These are phyloP conservation scores for Ethmia dodecea DNA, from an alignment of 2,888 invertebrate species.

Conservation along the genomic window DNA sequence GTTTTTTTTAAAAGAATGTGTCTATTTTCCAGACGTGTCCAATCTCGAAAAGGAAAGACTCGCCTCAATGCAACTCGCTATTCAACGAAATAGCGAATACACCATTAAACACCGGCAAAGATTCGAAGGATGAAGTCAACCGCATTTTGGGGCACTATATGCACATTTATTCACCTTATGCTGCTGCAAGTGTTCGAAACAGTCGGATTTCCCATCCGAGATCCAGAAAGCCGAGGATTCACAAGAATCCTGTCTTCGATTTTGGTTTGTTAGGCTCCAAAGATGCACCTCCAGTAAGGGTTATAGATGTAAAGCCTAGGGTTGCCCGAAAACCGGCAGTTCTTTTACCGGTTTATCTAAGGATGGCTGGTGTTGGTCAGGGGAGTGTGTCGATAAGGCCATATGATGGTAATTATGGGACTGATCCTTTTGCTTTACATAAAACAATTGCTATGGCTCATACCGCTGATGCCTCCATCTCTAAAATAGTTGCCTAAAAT, in stretches of 20 bases:
- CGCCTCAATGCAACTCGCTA: constrained; percentile 38
- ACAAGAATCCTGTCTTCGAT: constrained; percentile 29
- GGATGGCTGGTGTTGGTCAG: constrained; percentile 10
- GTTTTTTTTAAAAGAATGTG: too few species aligned
- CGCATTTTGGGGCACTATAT: constrained; percentile 34
- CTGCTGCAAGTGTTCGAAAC: constrained; percentile 5
- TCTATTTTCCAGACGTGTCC: constrained; percentile 54
- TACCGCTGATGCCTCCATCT: too few species aligned
- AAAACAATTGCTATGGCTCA: constrained; percentile 8
- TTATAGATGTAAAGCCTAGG: constrained; percentile 36
- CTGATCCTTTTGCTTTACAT: constrained; percentile 21
- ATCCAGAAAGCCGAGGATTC: constrained; percentile 11
- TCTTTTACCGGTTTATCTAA: constrained; percentile 47
- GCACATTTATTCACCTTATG: constrained; percentile 28
- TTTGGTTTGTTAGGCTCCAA: constrained; percentile 39
- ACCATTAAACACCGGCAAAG: constrained; percentile 24
- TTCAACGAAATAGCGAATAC: constrained; percentile 35
- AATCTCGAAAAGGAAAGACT: constrained; percentile 33
- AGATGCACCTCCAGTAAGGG: constrained; percentile 36
- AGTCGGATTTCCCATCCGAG: too few species aligned
- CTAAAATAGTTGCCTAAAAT: too few species aligned
- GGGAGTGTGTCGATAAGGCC: constrained; percentile 1
- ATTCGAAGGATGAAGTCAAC: constrained; percentile 25
- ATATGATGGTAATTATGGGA: constrained; percentile 23
- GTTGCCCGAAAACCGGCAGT: constrained; percentile 25